These are phyloP conservation scores for Phania funesta DNA, from an alignment of 2,888 invertebrate genomes.

Conservation along the genomic window DNA sequence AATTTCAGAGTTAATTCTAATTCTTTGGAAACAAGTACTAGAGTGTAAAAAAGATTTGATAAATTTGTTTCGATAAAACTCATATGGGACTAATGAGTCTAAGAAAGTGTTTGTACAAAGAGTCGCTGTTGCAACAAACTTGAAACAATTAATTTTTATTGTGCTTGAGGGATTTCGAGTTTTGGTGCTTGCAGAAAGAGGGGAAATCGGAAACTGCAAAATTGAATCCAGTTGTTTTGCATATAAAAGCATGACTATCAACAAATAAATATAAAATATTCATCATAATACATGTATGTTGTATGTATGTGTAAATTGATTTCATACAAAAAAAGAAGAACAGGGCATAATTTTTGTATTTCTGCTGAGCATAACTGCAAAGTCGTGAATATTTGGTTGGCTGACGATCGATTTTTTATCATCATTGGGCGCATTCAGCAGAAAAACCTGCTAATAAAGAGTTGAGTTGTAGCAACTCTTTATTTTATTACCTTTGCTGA, in stretches of 20 bases:
- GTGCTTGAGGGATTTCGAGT: not conserved
- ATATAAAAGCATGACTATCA: not conserved
- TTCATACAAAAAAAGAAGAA: not conserved
- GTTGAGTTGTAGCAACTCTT: too few species aligned
- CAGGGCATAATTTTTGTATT: too few species aligned
- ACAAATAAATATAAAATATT: too few species aligned
- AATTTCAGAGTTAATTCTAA: not conserved
- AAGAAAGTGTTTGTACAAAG: not conserved
- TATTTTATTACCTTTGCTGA: too few species aligned
- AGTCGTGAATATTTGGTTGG: too few species aligned
- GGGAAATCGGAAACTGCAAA: not conserved
- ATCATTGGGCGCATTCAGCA: too few species aligned
- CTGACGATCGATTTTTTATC: too few species aligned
- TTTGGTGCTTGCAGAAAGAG: not conserved
- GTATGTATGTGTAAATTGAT: not conserved
- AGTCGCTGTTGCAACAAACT: not conserved
- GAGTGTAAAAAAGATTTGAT: not conserved
- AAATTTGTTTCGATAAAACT: not conserved
- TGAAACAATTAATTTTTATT: not conserved
- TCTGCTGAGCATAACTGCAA: too few species aligned
- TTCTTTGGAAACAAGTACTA: constrained; percentile 5
- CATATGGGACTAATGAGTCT: constrained; percentile 2
- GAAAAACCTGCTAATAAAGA: too few species aligned
- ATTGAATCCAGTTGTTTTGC: too few species aligned
- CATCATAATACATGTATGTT: too few species aligned